These are phyloP conservation scores for Scelioninae gen. 1 DNA, from an alignment of 2,888 invertebrate genomes.

Conservation along the genomic window DNA sequence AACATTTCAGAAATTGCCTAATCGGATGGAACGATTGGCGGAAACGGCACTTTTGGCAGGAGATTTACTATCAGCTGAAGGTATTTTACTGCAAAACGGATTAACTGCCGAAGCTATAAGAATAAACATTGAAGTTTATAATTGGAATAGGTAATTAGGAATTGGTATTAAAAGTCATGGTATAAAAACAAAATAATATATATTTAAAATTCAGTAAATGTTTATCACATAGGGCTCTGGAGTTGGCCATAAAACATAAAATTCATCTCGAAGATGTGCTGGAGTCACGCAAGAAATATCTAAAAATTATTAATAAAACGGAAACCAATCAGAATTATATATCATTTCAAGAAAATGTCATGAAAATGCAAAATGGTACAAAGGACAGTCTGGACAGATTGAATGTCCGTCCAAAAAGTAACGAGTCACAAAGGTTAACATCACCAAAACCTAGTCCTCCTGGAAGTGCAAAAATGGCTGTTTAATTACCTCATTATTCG, in stretches of 20 bases:
- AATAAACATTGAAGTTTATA: constrained; percentile 89
- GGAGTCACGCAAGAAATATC: constrained; percentile 87
- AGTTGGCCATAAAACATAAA: constrained; percentile 90
- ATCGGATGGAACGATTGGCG: constrained; percentile 87
- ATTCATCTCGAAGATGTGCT: constrained; percentile 90
- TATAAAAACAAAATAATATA: constrained; percentile 2
- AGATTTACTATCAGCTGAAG: constrained; percentile 89
- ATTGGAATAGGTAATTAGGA: constrained; percentile 88
- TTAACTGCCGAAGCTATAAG: constrained; percentile 89
- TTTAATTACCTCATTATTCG: background rate
- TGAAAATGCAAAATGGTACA: constrained; percentile 65
- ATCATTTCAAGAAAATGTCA: constrained; percentile 78
- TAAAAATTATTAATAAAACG: constrained; percentile 86
- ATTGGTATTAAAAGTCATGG: constrained; percentile 10
- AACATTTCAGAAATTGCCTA: constrained; percentile 84
- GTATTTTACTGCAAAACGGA: constrained; percentile 88
- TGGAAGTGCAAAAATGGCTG: constrained; percentile 64
- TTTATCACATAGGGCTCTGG: constrained; percentile 86
- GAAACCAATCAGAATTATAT: constrained; percentile 87
- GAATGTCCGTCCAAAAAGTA: constrained; percentile 44
- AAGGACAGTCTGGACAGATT: constrained; percentile 31
- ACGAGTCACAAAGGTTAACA: constrained; percentile 35
- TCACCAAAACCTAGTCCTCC: constrained; percentile 59
- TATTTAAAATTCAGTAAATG: too few relatives aligned
- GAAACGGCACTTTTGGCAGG: constrained; percentile 89